These are phyloP conservation scores for Cyprinodon tularosa DNA, from an alignment of 2,113 vertebrate genomes.

Conservation along the genomic window DNA sequence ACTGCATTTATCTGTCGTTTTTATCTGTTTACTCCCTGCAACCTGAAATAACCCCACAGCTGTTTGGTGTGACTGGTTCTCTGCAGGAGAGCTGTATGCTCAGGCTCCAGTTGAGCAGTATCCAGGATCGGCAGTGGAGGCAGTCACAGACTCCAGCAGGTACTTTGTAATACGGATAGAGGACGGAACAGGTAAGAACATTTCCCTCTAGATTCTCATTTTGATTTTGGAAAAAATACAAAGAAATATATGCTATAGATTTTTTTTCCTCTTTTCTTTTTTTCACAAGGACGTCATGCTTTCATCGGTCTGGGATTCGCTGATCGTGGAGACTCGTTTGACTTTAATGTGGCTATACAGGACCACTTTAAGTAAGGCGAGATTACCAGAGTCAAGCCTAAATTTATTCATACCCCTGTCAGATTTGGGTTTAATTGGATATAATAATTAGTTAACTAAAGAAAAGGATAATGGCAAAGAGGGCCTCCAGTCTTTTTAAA, in stretches of 20 bases:
- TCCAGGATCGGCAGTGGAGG: conserved; percentile 87
- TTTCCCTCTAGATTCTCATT: background rate
- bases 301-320: conserved; percentile 95
- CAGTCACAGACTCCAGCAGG: conserved; percentile 92
- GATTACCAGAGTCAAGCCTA: background rate
- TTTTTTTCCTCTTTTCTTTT: background rate
- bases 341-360: conserved; percentile 96
- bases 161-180: conserved; percentile 94
- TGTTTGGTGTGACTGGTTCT: conserved; percentile 25
- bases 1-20: background rate
- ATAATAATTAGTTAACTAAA: too few relatives aligned
- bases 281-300: conserved; percentile 86
- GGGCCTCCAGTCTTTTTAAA: too few relatives aligned
- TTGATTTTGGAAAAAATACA: background rate
- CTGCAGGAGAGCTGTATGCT: conserved; percentile 93
- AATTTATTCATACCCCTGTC: background rate
- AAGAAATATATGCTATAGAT: too few relatives aligned
- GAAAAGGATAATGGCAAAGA: too few relatives aligned
- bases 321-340: conserved; percentile 95
- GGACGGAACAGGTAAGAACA: conserved; percentile 86
- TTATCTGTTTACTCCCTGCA: background rate
- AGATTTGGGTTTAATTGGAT: too few relatives aligned
- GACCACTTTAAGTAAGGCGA: conserved; percentile 97
- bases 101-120: conserved; percentile 94
- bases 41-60: background rate